Base-by-base conservation (phyloP, 2,113 vertebrate genomes). In the Labrus mixtus region DNA sequence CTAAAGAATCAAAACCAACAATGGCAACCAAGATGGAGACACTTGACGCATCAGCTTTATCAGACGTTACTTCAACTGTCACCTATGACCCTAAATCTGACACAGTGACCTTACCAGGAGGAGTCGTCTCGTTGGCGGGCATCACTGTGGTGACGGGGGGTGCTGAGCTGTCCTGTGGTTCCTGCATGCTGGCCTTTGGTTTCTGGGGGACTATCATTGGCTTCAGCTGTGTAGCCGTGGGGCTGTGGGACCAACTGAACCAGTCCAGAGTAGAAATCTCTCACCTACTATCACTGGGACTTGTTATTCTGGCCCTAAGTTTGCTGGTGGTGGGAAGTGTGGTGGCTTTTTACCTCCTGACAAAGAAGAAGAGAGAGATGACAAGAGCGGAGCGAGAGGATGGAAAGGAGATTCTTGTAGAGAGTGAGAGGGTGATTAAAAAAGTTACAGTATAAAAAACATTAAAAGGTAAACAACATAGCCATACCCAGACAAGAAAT, bases 121-220 rank as follows among this genome's bases (percentile, higher is more conserved):
- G 93, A 4, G 19, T 95, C 0, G 93, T 94, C 43, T 95, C 95
- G 0, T 90, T 95, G 64, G 87, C 93, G 1, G 94, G 94, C 17
- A 4, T 95, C 77, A 90, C 94, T 0, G 81, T 95, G 78, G 79
- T 95, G 63, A 95, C 94, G 0, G 95, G 95, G 1, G 95, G 95
- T 1, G 61, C 85, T 0, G 95, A 95, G 80, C 73, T 93, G 81
- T 93, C 93, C 65, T 95, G 95, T n/a, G 58, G 87, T 3, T 93
- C 94, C 54, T 95, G 94, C 39, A 88, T 94, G 85, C 62, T 95
- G 88, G 93, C 92, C 8, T 94, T 95, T 55, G 89, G 90, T 0
- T 86, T 94, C 65, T 95, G 93, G 92, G 93, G 92, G n/a, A 92
- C 87, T 25, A 73, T 95, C 19, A 84, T 94, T 3, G 91, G 93